Evolutionary conservation across 2,888 invertebrate genomes (phyloP), one percentile per base, ranked within the genome.

Genomic region (Agriopis marginaria): DNA sequence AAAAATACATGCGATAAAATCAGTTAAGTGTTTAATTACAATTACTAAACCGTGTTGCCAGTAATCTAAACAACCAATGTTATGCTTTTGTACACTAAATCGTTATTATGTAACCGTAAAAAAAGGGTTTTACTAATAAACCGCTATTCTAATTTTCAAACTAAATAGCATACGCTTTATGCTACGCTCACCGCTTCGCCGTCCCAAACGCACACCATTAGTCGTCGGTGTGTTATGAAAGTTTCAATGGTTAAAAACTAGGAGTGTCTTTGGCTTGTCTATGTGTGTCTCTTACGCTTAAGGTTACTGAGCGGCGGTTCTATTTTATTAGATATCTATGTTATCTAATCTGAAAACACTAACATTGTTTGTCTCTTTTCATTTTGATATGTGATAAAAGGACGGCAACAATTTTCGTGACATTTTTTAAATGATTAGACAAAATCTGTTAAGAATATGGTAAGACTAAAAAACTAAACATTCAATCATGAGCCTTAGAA

Each of bases 281-380:
- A 75, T 80, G 81, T 77, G 81, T 81, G 79, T 80, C 75, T 81
- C 77, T 75, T 87, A 87, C 79, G 88, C 89, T 87, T 90, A 88
- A 81, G 82, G 76, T 77, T 88, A 56, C 44, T 44, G 61, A 14
- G 64, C 45, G 60, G 32, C 23, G 7, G 17, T 64, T 56, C 51
- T 64, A 64, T 64, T 64, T 64, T 49, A 50, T 49, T 55, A 60
- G 64, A 49, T 8, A 55, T 40, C 10, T 42, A 40, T 8, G 42
- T 42, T 42, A 3, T 32, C 3, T 32, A 0, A 32, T 3, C 32
- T 42, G 42, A 42, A 42, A 7, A 10, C 42, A 6, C 42, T 42
- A 42, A 42, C 3, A 56, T n/a, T 10, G 8, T 12, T 44, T 6
- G 7, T 40, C 23, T 40, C 11, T 45, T 45, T 12, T 45, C 11